Evolutionary conservation across 2,113 vertebrate species (phyloP), one percentile per base, ranked within the genome.

Genomic region (Sclerurus mexicanus): DNA sequence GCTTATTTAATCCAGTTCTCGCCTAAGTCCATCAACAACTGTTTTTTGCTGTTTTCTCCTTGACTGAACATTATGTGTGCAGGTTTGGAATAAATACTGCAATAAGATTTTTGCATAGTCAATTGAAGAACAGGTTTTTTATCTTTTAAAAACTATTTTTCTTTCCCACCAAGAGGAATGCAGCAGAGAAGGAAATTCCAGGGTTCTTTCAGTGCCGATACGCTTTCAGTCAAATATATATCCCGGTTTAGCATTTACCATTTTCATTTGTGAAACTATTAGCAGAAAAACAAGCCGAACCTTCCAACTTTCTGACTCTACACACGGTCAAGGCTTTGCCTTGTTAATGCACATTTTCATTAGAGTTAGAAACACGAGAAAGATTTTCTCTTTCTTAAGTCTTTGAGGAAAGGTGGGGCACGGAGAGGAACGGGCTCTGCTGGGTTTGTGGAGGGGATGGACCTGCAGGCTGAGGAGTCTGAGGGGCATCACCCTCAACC

Each of bases 1-100:
- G 99, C 98, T 99, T 99, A 99, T 99, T 99, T 99, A 99, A 99
- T 99, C 99, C 99, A 99, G 99, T 99, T 98, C 99, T 99, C 96
- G 97, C 98, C 98, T 98, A 99, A 99, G 99, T 99, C 99, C 99
- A 99, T 99, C 99, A 99, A 98, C 98, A 99, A 99, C 98, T 98
- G 98, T 98, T 98, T 98, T 98, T 98, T 97, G 98, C 98, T 98
- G 98, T 98, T 98, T 98, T 98, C 98, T 98, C 98, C 98, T 98
- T 98, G 98, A 98, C 97, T 98, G 97, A 97, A 98, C 98, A 98
- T 98, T 98, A 98, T 98, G 97, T 98, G 98, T 86, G 96, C 98
- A 98, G 98, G 98, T 98, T 98, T 95, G 98, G 98, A 98, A 98
- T 98, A 98, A 98, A 98, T 98, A 98, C 94, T 60, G 98, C 97